Evolutionary conservation across 2,113 vertebrate genomes (phyloP).

Genomic region (Charadrius vociferus): DNA sequence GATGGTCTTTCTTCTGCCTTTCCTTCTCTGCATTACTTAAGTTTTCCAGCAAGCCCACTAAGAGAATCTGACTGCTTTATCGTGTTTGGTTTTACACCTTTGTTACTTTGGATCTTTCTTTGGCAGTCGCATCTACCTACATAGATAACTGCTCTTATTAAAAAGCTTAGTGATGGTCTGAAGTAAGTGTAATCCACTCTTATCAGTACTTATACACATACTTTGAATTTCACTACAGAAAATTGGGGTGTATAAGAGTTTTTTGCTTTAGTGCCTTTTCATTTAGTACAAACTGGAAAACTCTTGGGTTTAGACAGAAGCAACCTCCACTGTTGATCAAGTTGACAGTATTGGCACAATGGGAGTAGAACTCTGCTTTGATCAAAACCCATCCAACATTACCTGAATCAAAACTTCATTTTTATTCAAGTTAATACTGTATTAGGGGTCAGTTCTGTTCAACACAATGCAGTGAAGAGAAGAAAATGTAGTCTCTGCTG

Average conservation of each 20-base stretch:
- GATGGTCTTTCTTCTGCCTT: neutral
- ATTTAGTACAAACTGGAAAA: neutral
- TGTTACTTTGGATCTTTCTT: neutral
- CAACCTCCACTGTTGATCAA: neutral
- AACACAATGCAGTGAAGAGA: neutral
- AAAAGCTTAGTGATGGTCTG: neutral
- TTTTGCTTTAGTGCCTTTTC: neutral
- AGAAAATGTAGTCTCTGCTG: neutral
- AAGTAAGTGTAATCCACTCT: neutral
- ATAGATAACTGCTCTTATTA: neutral
- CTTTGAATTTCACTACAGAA: neutral
- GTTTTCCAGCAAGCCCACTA: neutral
- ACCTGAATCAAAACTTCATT: neutral
- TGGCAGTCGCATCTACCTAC: neutral
- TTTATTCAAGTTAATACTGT: neutral
- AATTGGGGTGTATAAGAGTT: neutral
- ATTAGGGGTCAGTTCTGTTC: neutral
- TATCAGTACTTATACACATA: neutral
- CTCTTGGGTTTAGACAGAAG: neutral
- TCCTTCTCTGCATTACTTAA: neutral
- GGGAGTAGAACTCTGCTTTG: neutral
- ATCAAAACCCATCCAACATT: neutral
- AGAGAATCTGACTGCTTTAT: neutral
- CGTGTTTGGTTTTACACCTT: neutral
- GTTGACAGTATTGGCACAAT: neutral